Evolutionary conservation across 2,888 invertebrate genomes (phyloP), one percentile per base, ranked within the genome.

Genomic region (Pharmacophagus antenor): DNA sequence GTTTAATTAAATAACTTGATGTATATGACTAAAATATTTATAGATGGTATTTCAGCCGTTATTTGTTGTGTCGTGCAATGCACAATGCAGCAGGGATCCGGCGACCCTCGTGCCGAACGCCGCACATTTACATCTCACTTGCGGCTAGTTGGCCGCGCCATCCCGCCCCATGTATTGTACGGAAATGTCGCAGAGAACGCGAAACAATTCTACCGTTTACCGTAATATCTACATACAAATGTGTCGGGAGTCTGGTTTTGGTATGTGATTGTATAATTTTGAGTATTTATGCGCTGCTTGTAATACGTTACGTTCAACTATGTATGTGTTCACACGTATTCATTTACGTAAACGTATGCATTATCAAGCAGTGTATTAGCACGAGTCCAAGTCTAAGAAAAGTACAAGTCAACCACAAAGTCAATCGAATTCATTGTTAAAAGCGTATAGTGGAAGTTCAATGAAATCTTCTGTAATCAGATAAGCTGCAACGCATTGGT

Each of bases 141-240:
- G 65, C 71, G 71, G 74, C 75, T 79, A 82, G 84, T 84, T 83
- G 82, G 79, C 73, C 68, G 68, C 71, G 68, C 77, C 71, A 70
- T 76, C 72, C 70, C 70, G 71, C 63, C 77, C 77, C 70, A 79
- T 79, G 85, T 81, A 85, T 87, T 88, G 84, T 86, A 82, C 84
- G 84, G 88, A 88, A 88, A 88, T 88, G 82, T 84, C 79, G 79
- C 65, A 65, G 70, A 71, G 67, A 67, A 76, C 85, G 84, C 85
- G 84, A 84, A 88, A 85, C 85, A 82, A 88, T 88, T 76, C 82
- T 74, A 80, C 76, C 67, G 71, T 80, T 78, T 81, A 84, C 81
- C 77, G 79, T 82, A 79, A 78, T 84, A 85, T 83, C 79, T 82
- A 80, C 83, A 85, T 87, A 82, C 76, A 84, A 85, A 85, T 84